These are phyloP conservation scores for Channa striata DNA, from an alignment of 2,797 vertebrate species.

Conservation along the genomic window DNA sequence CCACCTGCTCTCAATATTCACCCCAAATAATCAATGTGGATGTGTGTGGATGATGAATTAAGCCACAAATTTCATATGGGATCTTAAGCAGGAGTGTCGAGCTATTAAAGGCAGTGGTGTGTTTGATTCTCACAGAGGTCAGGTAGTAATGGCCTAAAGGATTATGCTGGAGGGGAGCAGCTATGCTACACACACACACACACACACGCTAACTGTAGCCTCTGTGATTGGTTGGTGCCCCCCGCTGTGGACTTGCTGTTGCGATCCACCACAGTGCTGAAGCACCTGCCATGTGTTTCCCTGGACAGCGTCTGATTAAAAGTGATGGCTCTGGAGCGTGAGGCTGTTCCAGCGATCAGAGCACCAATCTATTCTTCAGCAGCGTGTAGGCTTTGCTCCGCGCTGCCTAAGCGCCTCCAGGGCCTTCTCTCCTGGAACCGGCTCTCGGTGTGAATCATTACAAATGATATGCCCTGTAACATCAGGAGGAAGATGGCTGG, in stretches of 20 bases:
- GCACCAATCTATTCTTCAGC: slow-evolving; percentile 77
- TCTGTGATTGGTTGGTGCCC: slow-evolving; percentile 70
- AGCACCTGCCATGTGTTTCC: slow-evolving; percentile 82
- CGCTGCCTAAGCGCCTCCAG: slow-evolving; percentile 63
- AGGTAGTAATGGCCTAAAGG: slow-evolving; percentile 72
- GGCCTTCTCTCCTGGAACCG: slow-evolving; percentile 74
- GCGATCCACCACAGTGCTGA: slow-evolving; percentile 75
- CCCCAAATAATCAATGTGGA: neutral
- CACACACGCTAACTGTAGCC: slow-evolving; percentile 44
- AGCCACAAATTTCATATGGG: slow-evolving; percentile 33
- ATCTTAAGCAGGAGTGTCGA: slow-evolving; percentile 44
- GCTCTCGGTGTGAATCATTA: slow-evolving; percentile 84
- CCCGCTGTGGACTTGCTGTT: slow-evolving; percentile 77
- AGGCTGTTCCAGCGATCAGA: slow-evolving; percentile 78
- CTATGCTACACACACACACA: slow-evolving; percentile 59
- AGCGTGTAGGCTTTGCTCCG: slow-evolving; percentile 60
- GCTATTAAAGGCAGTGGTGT: slow-evolving; percentile 38
- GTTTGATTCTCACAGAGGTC: slow-evolving; percentile 64
- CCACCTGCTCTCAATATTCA: slow-evolving; percentile 8
- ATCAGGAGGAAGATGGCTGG: slow-evolving; percentile 71
- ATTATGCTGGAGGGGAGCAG: slow-evolving; percentile 63
- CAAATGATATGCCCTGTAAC: slow-evolving; percentile 83
- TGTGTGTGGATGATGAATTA: slow-evolving; percentile 23
- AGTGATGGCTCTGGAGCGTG: slow-evolving; percentile 83
- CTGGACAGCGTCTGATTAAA: slow-evolving; percentile 81